Evolutionary conservation across 2,888 invertebrate genomes (phyloP), one percentile per base, ranked within the genome.

Genomic region (Electrophaes corylata): DNA sequence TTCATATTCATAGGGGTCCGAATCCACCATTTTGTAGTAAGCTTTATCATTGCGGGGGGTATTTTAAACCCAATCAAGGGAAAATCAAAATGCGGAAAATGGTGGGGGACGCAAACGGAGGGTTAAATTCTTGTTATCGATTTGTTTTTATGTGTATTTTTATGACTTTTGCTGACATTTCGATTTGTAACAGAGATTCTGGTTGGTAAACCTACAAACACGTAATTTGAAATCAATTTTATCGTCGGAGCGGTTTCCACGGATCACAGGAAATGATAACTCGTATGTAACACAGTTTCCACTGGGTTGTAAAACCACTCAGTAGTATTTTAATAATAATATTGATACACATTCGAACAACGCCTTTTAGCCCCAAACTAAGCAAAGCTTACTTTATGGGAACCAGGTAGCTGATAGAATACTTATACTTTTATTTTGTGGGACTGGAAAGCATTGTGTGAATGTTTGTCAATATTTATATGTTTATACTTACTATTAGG

Each of bases 31-130:
- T 80, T 86, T 83, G 83, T 82, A 76, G 75, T 75, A 70, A 76
- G 83, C 80, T 82, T 81, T 86, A 86, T 81, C 81, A 84, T 82
- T 83, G 80, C 81, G 72, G 79, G 79, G 83, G 83, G 82, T 82
- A 87, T 87, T 91, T 89, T 89, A 88, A 90, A 89, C 88, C 84
- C 86, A 89, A 91, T 90, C 88, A 88, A 87, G 72, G 83, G 84
- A 87, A 89, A 91, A 89, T 90, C 90, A 90, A 89, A 91, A 89
- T 77, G 88, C 90, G 88, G 88, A 88, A 90, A 90, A 91, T 87
- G 75, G 81, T 75, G 84, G 84, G 88, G 88, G 79, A 74, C 79
- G 82, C 78, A 73, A 86, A 84, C 85, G 83, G 89, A 90, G 88
- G 91, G 89, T 88, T 88, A 88, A 88, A 87, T 82, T 86, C 83